phyloP scores from a whole-genome alignment of 2,797 vertebrate genomes.

The Pampus argenteus region DNA sequence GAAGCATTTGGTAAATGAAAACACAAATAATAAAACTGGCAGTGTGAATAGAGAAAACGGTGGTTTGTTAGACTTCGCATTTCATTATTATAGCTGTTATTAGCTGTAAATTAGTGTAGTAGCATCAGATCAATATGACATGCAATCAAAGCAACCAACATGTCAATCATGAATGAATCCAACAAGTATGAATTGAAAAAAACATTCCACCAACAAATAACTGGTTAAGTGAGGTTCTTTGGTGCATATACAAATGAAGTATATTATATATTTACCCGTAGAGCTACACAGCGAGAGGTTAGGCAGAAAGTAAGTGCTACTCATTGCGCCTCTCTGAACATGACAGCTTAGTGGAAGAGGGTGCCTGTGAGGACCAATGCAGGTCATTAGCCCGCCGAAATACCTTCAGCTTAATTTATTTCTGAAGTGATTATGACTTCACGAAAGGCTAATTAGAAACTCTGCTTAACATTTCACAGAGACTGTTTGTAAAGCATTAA shows the following conservation, averaged over 20 bases:
- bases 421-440: constrained; percentile 85
- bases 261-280: constrained; percentile 59
- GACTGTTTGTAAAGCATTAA: constrained; percentile 87
- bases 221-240: constrained; percentile 7
- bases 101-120: not conserved
- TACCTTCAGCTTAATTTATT: constrained; percentile 85
- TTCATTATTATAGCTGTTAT: too few species aligned
- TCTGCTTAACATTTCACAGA: constrained; percentile 82
- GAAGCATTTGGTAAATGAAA: not conserved
- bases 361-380: constrained; percentile 51
- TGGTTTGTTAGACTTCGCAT: too few species aligned
- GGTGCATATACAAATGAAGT: constrained; percentile 35
- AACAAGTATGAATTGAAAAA: not conserved
- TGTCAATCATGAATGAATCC: not conserved
- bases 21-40: not conserved
- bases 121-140: not conserved
- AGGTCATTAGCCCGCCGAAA: constrained; percentile 82
- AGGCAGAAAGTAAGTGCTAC: constrained; percentile 47
- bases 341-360: constrained; percentile 50
- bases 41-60: not conserved
- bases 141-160: not conserved
- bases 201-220: not conserved
- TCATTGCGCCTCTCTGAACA: constrained; percentile 62
- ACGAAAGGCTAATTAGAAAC: constrained; percentile 87
- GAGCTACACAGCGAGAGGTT: constrained; percentile 55